Evolutionary conservation across 2,888 invertebrate genomes (phyloP).

Genomic region (Zygaena filipendulae): DNA sequence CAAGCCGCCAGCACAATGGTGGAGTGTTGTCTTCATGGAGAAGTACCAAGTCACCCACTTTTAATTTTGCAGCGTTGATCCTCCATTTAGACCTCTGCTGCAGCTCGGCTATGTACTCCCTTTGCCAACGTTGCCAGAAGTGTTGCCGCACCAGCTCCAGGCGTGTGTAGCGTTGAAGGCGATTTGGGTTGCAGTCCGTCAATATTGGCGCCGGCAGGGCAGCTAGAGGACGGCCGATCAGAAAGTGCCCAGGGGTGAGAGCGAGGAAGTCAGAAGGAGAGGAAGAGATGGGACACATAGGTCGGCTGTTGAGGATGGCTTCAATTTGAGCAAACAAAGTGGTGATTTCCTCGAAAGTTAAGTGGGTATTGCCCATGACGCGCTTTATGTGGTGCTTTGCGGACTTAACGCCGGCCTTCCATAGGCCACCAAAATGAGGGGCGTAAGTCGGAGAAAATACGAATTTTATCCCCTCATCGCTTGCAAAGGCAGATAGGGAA

Average conservation of each 20-base stretch:
- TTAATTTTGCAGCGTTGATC: constrained; percentile 12
- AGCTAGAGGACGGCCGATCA: constrained; percentile 4
- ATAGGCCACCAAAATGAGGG: constrained; percentile 15
- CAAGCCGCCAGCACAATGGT: constrained; percentile 31
- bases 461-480: constrained; percentile 13
- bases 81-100: constrained; percentile 18
- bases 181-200: not conserved
- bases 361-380: constrained; percentile 4
- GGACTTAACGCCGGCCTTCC: constrained; percentile 12
- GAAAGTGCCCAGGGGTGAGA: constrained; percentile 6
- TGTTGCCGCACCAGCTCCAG: constrained; percentile 6
- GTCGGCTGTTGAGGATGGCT: constrained; percentile 7
- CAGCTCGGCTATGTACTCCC: constrained; percentile 8
- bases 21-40: constrained; percentile 22
- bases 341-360: constrained; percentile 7
- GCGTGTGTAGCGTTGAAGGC: constrained; percentile 1
- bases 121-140: constrained; percentile 9
- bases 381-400: constrained; percentile 8
- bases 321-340: constrained; percentile 9
- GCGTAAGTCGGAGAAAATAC: constrained; percentile 12
- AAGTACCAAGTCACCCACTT: constrained; percentile 24
- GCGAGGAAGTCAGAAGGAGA: constrained; percentile 1
- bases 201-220: constrained; percentile 2
- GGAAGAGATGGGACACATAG: constrained; percentile 6
- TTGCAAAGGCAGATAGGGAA: constrained; percentile 8